These are phyloP conservation scores for Xerus rutilus DNA, from an alignment of 2,797 vertebrate species.

Conservation along the genomic window DNA sequence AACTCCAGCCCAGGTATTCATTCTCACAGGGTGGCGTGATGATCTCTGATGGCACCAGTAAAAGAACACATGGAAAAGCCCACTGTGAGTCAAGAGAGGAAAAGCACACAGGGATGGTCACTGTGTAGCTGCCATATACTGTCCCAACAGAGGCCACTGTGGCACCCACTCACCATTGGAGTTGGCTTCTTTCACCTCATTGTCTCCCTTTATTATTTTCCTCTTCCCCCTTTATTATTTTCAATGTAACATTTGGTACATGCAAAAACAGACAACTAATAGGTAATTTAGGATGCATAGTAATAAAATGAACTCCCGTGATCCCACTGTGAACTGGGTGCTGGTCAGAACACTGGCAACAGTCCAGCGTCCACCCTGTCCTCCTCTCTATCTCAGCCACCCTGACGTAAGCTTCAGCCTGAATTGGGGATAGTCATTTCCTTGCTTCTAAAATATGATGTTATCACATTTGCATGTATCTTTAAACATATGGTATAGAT, in stretches of 20 bases:
- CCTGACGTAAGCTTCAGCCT: neutral
- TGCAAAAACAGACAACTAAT: neutral
- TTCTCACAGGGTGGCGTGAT: neutral
- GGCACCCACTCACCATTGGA: neutral
- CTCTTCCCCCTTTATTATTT: neutral
- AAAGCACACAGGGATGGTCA: neutral
- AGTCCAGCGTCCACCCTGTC: too few relatives aligned
- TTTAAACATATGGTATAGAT: neutral
- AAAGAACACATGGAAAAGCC: neutral
- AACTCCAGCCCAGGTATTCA: neutral
- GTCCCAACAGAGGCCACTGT: neutral
- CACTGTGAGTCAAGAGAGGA: neutral
- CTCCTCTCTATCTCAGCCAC: neutral
- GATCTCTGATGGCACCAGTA: neutral
- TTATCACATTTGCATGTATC: neutral
- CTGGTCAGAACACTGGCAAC: neutral
- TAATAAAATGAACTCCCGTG: neutral
- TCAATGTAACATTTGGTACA: neutral
- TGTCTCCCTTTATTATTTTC: neutral
- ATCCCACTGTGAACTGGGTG: neutral
- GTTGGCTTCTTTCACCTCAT: neutral
- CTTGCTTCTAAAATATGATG: slow-evolving; percentile 35
- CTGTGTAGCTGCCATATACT: neutral
- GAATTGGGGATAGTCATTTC: neutral
- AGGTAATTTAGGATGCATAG: neutral